Base-by-base conservation (phyloP, 2,888 invertebrate species). In the Taphrorychus bicolor region DNA sequence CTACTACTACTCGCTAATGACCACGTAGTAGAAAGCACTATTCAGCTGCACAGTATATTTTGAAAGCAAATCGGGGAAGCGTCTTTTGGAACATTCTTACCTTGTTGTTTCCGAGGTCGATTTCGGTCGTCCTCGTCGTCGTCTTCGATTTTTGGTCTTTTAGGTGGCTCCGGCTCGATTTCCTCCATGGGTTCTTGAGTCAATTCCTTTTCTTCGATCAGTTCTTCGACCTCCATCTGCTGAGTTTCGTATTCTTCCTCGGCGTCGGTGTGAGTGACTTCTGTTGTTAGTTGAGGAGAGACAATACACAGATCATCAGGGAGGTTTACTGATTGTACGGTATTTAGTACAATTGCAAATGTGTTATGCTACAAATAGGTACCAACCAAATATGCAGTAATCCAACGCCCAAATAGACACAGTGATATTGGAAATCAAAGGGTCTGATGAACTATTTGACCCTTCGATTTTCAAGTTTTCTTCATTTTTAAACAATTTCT, bases 141-240 rank as follows among this genome's bases (percentile, higher is more conserved):
- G 49, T 82, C 79, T 52, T 79, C 76, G 17, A 79, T 64, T 69
- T 76, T 73, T 11, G 77, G 71, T 72, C 80, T 77, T 74, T 81
- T 80, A n/a, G 64, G 64, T n/a, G 60, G 45, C 24, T 59, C 54
- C 5, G 66, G 76, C 72, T 79, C 81, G 17, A 67, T 77, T 24
- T 78, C 66, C 19, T 83, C 70, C 4, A 73, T 59, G 59, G 79
- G 41, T 75, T 76, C 14, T 73, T 81, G 80, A 5, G 40, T 18
- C 5, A 65, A 76, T 72, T 78, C 81, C 18, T 67, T 77, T 23
- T 78, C 66, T 22, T 83, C 71, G 7, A 72, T 61, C 60, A 45
- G 2, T 74, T 82, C 84, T 80, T 87, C 85, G 48, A 83, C 78
- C 81, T 86, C 77, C 73, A 77, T 76, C 57, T 79, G 77, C 23